Conservation (phyloP, 2,113 vertebrate species). For the Probosciger aterrimus region DNA sequence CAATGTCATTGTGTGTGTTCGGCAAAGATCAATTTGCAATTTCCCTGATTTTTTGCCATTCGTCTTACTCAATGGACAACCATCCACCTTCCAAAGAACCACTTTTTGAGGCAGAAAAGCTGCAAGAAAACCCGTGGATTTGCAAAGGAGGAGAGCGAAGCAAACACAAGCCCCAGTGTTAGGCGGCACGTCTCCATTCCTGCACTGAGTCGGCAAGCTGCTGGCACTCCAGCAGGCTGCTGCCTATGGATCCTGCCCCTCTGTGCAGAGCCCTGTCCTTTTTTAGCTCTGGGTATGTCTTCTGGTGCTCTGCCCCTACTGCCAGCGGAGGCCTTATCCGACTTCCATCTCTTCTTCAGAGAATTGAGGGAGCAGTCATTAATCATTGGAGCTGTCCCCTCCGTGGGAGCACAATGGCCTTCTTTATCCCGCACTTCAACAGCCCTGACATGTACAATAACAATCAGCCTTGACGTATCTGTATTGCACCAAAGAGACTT, state of each 20-base stretch:
- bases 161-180: slow-evolving; percentile 3
- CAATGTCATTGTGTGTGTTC: slow-evolving; percentile 28
- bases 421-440: slow-evolving; percentile 66
- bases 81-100: not conserved
- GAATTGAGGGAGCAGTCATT: slow-evolving; percentile 68
- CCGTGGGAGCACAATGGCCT: slow-evolving; percentile 67
- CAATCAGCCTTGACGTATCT: slow-evolving; percentile 65
- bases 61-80: not conserved
- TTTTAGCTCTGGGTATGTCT: not conserved
- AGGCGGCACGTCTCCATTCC: not conserved
- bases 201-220: not conserved
- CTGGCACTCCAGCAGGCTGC: not conserved
- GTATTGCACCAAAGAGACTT: slow-evolving; percentile 41
- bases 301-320: slow-evolving; percentile 19
- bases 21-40: slow-evolving; percentile 39
- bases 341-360: slow-evolving; percentile 68
- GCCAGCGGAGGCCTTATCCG: slow-evolving; percentile 48
- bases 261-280: not conserved
- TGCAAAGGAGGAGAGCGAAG: not conserved
- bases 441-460: slow-evolving; percentile 70
- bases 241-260: slow-evolving; percentile 26
- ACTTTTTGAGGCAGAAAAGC: not conserved
- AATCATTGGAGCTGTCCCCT: slow-evolving; percentile 68
- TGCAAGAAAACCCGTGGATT: not conserved
- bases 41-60: slow-evolving; percentile 45